phyloP scores from a whole-genome alignment of 1,140 invertebrate genomes.

The Oryzaephilus surinamensis region DNA sequence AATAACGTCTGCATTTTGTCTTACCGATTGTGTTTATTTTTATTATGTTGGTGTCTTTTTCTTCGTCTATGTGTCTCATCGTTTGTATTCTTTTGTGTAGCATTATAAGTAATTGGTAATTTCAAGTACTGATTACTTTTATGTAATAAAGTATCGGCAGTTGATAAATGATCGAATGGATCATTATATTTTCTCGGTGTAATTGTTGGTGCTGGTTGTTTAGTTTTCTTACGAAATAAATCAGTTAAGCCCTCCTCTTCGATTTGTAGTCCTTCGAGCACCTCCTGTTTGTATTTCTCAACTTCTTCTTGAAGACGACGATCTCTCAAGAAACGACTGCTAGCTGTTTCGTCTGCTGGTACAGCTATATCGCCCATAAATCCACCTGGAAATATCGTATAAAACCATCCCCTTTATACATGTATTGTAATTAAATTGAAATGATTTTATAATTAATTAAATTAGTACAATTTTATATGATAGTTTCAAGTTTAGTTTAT shows the following conservation, averaged over 20 bases:
- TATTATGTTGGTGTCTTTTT: slow-evolving; percentile 12
- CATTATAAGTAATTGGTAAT: slow-evolving; percentile 1
- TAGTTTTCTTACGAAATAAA: slow-evolving; percentile 53
- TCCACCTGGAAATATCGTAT: slow-evolving; percentile 45
- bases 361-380: slow-evolving; percentile 75
- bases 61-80: slow-evolving; percentile 1
- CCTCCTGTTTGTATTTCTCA: slow-evolving; percentile 66
- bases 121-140: slow-evolving; percentile 26
- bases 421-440: slow-evolving; percentile 1
- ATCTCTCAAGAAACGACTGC: no score
- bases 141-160: neutral
- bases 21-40: no score
- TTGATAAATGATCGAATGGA: slow-evolving; percentile 27
- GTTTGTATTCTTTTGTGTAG: neutral
- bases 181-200: slow-evolving; percentile 42
- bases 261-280: slow-evolving; percentile 67
- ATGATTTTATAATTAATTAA: neutral
- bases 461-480: no score
- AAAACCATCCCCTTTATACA: neutral
- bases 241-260: slow-evolving; percentile 70
- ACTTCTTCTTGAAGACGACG: slow-evolving; percentile 56
- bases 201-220: slow-evolving; percentile 37
- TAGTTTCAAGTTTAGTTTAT: no score
- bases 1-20: no score
- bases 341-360: slow-evolving; percentile 42